A percentile compares a stretch with the other conserved stretches of the same genome.
phyloP scores from a whole-genome alignment of 2,797 vertebrate genomes.

The Pseudochaenichthys georgianus region DNA sequence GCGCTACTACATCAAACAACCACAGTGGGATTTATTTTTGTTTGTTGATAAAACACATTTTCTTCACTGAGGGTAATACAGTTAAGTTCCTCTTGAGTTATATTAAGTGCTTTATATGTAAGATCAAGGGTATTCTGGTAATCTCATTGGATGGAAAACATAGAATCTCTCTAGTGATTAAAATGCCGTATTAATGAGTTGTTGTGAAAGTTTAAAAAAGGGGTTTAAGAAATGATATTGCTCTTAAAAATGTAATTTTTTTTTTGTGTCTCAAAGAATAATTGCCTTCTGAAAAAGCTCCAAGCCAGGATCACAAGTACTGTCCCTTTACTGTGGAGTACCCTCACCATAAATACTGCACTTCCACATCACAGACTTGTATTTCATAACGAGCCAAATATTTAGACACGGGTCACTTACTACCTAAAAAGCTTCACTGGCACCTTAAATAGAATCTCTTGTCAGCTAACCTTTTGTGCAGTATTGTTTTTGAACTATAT shows the following conservation, averaged over 20 bases:
- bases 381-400: conserved; percentile 17
- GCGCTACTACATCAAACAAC: background rate
- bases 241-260: background rate
- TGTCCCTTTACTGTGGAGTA: background rate
- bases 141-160: too few species aligned
- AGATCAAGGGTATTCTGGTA: background rate
- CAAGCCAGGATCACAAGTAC: background rate
- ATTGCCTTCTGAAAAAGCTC: background rate
- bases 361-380: background rate
- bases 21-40: background rate
- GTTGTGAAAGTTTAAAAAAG: background rate
- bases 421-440: conserved; percentile 6
- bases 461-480: background rate
- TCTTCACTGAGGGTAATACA: background rate
- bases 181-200: background rate
- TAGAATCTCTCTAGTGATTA: background rate
- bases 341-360: background rate
- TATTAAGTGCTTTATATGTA: background rate
- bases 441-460: background rate
- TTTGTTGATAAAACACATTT: background rate
- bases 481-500: background rate
- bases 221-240: background rate
- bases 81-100: too few species aligned
- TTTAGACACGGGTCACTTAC: background rate
- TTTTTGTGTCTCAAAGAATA: background rate